Base-by-base conservation (phyloP, 2,113 vertebrate species). In the Cryptoleucopteryx plumbea region DNA sequence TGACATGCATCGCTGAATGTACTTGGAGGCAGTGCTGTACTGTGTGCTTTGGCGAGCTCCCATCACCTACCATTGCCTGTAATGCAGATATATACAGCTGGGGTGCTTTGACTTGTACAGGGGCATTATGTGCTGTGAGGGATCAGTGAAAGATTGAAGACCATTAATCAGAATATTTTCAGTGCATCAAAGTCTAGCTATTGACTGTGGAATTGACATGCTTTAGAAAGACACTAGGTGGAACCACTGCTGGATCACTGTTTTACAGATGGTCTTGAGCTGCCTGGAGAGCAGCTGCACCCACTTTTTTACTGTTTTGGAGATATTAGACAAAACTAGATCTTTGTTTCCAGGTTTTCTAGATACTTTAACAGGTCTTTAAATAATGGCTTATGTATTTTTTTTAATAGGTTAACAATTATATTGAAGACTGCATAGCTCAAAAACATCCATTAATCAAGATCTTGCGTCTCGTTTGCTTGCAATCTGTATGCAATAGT, bases 401-500 rank as follows among this genome's bases (percentile, higher is more conserved):
- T 65, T 90, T 89, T 88, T 34, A 58, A 87, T 29, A 99, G 98
- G 98, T 99, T 71, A 99, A 99, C 97, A 98, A 97, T 8, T 99
- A 99, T 8, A 98, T 99, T 67, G 99, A 99, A 96, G 99, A 99
- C 91, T 98, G 98, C 88, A 99, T 99, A 47, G 98, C 99, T 67
- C 99, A 99, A 45, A 99, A 99, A 88, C 99, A 99, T 82, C 99
- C 99, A 0, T 93, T 99, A 88, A 99, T 99, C 94, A 99, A 99
- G 98, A 99, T 99, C 56, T 80, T 99, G 14, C 98, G 99, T 17
- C 98, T 99, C 1, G 97, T 99, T 61, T 99, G 99, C 88, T 98
- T 99, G 97, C 99, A 99, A 96, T 99, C 99, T 0, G 99, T 99
- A 58, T 99, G 99, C 95, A 99, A 99, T 56, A 99, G 99, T 18